Evolutionary conservation across 2,888 invertebrate species (phyloP), one percentile per base, ranked within the genome.

Genomic region (Serrognathus titanus): DNA sequence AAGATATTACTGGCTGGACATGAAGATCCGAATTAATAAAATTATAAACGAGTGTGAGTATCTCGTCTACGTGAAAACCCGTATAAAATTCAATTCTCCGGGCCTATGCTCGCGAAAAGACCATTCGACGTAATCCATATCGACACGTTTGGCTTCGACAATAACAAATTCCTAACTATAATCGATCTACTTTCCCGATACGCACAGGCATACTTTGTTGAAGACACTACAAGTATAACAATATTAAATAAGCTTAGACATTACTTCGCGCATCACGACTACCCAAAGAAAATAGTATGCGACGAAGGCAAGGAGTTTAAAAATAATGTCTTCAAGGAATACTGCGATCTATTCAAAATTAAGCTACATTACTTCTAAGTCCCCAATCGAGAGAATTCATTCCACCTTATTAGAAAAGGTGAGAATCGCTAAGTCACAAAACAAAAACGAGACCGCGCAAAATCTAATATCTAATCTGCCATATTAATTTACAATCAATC

Each of bases 291-390:
- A 37, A 48, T 60, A 3, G 58, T 59, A 16, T 61, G 57, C 41
- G 63, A 63, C 31, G 57, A 61, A 55, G 63, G 58, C 1, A 61
- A 57, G 49, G 57, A 63, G 51, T 59, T 63, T 47, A 61, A 60
- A 52, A 61, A 63, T 12, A 53, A 56, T 13, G 40, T 53, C 0
- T 53, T 61, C 20, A 38, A 55, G 12, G 51, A 61, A 51, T 59
- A 51, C 41, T 59, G 56, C 24, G n/a, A 10, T 1, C 36, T 57
- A 35, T 52, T 53, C 12, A 63, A 63, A 47, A 61, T 61, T 8
- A 45, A 61, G 4, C 4, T 61, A 41, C 56, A 63, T 57, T 58
- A 50, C 9, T 37, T 62, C 58, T n/a, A 62, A 62, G 16, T 57
- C 58, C 9, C 59, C 58, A 5, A 56, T 60, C 20, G 60, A 60